phyloP scores from a whole-genome alignment of 2,113 vertebrate genomes.

The Arothron firmamentum region DNA sequence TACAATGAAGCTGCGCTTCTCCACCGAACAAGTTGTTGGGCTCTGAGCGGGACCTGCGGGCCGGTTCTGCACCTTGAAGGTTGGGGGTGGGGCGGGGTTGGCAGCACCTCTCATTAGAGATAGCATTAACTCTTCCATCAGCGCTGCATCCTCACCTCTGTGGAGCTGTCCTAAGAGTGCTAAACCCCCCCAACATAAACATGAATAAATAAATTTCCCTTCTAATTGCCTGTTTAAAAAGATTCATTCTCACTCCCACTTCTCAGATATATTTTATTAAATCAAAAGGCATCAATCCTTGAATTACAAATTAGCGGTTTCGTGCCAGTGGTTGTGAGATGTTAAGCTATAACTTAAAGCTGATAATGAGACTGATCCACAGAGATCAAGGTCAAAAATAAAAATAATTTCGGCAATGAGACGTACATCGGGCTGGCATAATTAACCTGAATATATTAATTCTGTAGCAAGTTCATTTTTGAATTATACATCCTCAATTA shows the following conservation, averaged over 20 bases:
- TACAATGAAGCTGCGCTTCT: conserved; percentile 56
- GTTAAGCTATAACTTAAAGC: conserved; percentile 63
- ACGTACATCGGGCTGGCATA: conserved; percentile 73
- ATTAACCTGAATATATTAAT: conserved; percentile 86
- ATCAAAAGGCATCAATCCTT: conserved; percentile 58
- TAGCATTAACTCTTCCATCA: conserved; percentile 44
- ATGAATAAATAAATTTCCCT: conserved; percentile 59
- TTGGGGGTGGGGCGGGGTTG: conserved; percentile 25
- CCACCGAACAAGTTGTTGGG: conserved; percentile 49
- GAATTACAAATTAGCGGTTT: conserved; percentile 60
- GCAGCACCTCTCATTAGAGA: conserved; percentile 36
- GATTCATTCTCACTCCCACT: conserved; percentile 44
- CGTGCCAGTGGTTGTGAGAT: conserved; percentile 62
- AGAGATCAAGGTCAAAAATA: conserved; percentile 70
- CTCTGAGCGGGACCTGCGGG: conserved; percentile 47
- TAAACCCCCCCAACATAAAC: conserved; percentile 46
- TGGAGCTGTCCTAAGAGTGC: conserved; percentile 36
- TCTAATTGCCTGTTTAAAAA: conserved; percentile 50
- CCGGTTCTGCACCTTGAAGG: conserved; percentile 30
- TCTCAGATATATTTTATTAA: conserved; percentile 65
- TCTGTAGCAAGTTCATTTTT: conserved; percentile 85
- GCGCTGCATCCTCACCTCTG: conserved; percentile 24
- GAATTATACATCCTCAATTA: conserved; percentile 77
- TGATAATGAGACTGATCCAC: conserved; percentile 65
- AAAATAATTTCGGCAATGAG: conserved; percentile 66